A percentile compares a stretch with the other conserved stretches of the same genome.
Conservation (phyloP, 2,113 vertebrate species). For the Apeltes quadracus region DNA sequence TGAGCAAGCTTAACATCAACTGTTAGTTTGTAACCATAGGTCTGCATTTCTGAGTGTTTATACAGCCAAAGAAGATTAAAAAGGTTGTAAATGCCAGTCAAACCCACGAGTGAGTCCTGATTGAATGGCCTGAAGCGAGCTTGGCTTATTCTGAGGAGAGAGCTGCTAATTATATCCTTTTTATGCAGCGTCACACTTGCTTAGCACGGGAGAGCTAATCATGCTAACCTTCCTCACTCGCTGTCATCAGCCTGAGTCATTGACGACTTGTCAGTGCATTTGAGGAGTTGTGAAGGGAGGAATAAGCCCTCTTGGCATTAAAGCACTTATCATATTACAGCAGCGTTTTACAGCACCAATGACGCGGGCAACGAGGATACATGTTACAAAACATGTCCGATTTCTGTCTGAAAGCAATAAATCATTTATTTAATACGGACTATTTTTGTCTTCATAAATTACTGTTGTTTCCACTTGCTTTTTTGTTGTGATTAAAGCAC, state of each 20-base stretch:
- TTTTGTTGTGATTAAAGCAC: not conserved
- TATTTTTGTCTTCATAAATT: not conserved
- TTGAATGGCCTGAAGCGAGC: constrained; percentile 31
- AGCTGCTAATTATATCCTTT: constrained; percentile 37
- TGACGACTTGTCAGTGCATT: constrained; percentile 47
- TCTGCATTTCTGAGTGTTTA: constrained; percentile 29
- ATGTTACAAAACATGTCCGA: constrained; percentile 14
- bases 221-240: constrained; percentile 34
- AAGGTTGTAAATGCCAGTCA: constrained; percentile 32
- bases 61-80: constrained; percentile 48
- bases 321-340: constrained; percentile 41
- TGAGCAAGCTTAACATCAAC: constrained; percentile 10
- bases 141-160: constrained; percentile 33
- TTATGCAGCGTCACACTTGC: constrained; percentile 27
- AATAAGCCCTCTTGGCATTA: constrained; percentile 32
- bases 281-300: constrained; percentile 41
- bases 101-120: constrained; percentile 39
- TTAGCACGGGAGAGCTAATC: constrained; percentile 37
- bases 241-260: constrained; percentile 36
- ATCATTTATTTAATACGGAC: not conserved
- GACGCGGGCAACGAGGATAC: constrained; percentile 14
- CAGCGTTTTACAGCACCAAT: constrained; percentile 13
- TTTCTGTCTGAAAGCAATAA: not conserved
- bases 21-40: constrained; percentile 32
- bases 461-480: not conserved